Conservation (phyloP, 2,888 invertebrate genomes). For the Agriotes lineatus region DNA sequence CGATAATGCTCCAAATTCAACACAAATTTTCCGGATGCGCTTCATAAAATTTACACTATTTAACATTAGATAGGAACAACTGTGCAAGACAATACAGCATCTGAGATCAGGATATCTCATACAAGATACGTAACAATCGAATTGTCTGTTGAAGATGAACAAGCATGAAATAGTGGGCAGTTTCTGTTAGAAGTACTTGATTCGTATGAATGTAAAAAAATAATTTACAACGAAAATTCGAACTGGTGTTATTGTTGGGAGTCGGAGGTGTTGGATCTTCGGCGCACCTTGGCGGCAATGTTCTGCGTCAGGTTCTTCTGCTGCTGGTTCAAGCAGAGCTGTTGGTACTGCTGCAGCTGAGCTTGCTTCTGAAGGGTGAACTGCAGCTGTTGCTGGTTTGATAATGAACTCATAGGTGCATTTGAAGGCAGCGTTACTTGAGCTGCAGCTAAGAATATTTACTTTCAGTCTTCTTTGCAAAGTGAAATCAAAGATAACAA, state of each 20-base stretch:
- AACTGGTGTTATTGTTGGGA: slow-evolving; percentile 58
- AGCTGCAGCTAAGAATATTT: slow-evolving; percentile 57
- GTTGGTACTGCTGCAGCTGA: slow-evolving; percentile 62
- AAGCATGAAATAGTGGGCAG: slow-evolving; percentile 39
- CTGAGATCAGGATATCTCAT: slow-evolving; percentile 57
- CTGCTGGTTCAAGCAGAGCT: slow-evolving; percentile 60
- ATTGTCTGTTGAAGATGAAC: slow-evolving; percentile 12
- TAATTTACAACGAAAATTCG: slow-evolving; percentile 34
- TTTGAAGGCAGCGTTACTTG: slow-evolving; percentile 57
- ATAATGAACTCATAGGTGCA: slow-evolving; percentile 51
- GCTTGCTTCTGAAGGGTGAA: slow-evolving; percentile 60
- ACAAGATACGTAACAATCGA: slow-evolving; percentile 32
- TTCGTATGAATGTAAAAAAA: slow-evolving; percentile 38
- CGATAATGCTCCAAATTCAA: neutral
- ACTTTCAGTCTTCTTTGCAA: slow-evolving; percentile 46
- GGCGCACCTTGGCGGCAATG: slow-evolving; percentile 59
- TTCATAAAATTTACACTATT: neutral
- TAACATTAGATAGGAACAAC: slow-evolving; percentile 48
- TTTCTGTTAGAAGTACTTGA: slow-evolving; percentile 40
- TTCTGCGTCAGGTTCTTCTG: slow-evolving; percentile 55
- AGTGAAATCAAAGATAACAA: slow-evolving; percentile 24
- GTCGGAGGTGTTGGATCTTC: slow-evolving; percentile 62
- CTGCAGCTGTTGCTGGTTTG: slow-evolving; percentile 55
- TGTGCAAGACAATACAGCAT: slow-evolving; percentile 58
- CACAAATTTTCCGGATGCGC: neutral